phyloP scores from a whole-genome alignment of 2,797 vertebrate genomes.

The Intellagama lesueurii region DNA sequence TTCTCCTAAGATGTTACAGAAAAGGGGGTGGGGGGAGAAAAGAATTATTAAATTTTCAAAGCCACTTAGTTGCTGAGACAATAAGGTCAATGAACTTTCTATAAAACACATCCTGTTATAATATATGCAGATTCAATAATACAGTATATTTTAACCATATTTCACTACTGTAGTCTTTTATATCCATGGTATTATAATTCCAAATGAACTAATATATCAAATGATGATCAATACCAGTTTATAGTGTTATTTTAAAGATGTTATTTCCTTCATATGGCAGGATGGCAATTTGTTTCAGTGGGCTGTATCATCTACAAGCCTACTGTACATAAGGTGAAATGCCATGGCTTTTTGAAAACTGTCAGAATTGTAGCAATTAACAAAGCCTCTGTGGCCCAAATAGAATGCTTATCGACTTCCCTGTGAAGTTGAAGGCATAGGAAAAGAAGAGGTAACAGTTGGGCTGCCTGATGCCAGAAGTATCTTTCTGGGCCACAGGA shows the following conservation, averaged over 20 bases:
- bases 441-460: not conserved
- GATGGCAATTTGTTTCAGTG: not conserved
- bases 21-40: not conserved
- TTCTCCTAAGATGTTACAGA: conserved; percentile 83
- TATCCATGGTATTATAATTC: not conserved
- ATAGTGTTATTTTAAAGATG: not conserved
- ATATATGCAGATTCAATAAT: not conserved
- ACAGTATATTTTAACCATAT: not conserved
- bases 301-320: too few relatives aligned
- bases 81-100: not conserved
- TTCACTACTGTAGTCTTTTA: not conserved
- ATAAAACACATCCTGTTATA: not conserved
- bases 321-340: not conserved
- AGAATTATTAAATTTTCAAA: conserved; percentile 39
- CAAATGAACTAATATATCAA: not conserved
- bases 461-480: too few relatives aligned
- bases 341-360: not conserved
- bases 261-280: not conserved
- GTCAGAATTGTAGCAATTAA: not conserved
- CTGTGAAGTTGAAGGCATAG: not conserved
- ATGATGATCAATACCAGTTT: not conserved
- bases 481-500: too few relatives aligned
- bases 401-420: not conserved
- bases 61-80: not conserved
- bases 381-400: too few relatives aligned